Evolutionary conservation across 1,140 invertebrate genomes (phyloP).

Genomic region (Mylabris phalerata): DNA sequence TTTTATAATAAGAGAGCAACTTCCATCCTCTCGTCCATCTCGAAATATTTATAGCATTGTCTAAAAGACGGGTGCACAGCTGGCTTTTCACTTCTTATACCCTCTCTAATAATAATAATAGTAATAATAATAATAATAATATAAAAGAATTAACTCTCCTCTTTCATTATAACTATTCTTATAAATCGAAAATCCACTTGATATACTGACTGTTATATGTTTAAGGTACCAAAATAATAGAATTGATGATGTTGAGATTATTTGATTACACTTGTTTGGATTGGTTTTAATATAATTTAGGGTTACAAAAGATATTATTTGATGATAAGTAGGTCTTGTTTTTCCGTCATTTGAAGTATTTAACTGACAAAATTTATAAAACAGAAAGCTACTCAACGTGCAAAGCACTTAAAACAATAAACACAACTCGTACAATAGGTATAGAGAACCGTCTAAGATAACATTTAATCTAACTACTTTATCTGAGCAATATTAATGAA

Average conservation of each 20-base stretch:
- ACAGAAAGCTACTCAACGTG: too few relatives aligned
- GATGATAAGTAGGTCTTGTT: constrained; percentile 14
- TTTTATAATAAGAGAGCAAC: too few relatives aligned
- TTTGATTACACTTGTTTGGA: constrained; percentile 13
- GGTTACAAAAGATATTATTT: constrained; percentile 12
- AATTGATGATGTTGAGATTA: constrained; percentile 3
- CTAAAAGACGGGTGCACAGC: neutral
- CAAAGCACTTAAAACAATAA: neutral
- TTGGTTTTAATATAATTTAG: constrained; percentile 1
- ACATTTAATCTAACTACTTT: too few relatives aligned
- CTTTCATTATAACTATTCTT: constrained; percentile 13
- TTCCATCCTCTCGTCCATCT: neutral
- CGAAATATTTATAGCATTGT: constrained; percentile 2
- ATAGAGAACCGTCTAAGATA: too few relatives aligned
- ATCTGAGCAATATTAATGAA: too few relatives aligned
- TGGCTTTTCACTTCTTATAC: constrained; percentile 20
- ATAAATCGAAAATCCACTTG: constrained; percentile 7
- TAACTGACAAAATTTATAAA: constrained; percentile 11
- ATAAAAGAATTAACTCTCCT: constrained; percentile 27
- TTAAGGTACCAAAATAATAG: too few relatives aligned
- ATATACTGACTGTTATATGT: constrained; percentile 3
- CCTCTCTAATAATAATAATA: neutral
- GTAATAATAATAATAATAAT: constrained; percentile 7
- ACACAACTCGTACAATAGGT: too few relatives aligned
- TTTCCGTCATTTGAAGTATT: constrained; percentile 17